Conservation (phyloP, 2,797 vertebrate genomes). For the Silurus lanzhouensis region DNA sequence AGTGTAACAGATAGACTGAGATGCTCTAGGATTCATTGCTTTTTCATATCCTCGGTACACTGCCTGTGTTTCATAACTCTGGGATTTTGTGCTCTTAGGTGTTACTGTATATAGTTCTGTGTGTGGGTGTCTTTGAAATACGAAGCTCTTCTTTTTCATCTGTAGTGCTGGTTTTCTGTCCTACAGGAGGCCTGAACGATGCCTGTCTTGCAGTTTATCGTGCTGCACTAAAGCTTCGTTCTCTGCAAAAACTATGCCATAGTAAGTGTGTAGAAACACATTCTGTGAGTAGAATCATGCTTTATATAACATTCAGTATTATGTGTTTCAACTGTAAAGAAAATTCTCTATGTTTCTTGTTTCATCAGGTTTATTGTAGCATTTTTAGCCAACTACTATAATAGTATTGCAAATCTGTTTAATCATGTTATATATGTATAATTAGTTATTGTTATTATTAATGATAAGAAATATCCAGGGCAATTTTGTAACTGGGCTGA, state of each 20-base stretch:
- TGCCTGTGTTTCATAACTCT: conserved; percentile 7
- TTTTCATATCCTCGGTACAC: not conserved
- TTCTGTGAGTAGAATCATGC: not conserved
- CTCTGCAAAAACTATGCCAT: conserved; percentile 79
- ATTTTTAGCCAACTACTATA: not conserved
- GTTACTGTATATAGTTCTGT: conserved; percentile 12
- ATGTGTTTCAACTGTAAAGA: not conserved
- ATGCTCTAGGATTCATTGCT: not conserved
- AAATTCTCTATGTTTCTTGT: not conserved
- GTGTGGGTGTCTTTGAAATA: conserved; percentile 10
- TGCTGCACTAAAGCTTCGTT: conserved; percentile 79
- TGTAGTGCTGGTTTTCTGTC: conserved; percentile 41
- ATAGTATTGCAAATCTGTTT: not conserved
- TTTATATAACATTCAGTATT: not conserved
- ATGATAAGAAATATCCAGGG: not conserved
- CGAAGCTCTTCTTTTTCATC: not conserved
- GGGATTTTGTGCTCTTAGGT: not conserved
- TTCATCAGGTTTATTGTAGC: not conserved
- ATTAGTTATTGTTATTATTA: not conserved
- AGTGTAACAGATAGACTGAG: not conserved
- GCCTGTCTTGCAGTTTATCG: conserved; percentile 76
- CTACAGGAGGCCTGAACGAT: conserved; percentile 69
- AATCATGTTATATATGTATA: not conserved
- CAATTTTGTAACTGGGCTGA: not conserved
- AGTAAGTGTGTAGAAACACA: conserved; percentile 69